Conservation (phyloP, 2,113 vertebrate species). For the Caloenas nicobarica region DNA sequence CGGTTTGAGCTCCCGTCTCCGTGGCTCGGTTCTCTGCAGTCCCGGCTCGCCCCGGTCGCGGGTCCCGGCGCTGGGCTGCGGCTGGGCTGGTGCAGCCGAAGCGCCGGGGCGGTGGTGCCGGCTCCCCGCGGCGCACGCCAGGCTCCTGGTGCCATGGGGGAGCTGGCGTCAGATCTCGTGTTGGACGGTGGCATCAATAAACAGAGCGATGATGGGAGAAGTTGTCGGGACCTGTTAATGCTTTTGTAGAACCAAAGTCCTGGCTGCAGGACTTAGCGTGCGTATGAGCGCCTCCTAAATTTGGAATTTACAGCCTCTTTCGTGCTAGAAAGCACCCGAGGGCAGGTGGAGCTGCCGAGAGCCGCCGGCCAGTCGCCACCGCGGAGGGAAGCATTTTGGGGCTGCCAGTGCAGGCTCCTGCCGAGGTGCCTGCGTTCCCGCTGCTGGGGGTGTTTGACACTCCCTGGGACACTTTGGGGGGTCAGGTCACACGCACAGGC, state of each 20-base stretch:
- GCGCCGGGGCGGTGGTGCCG: background rate
- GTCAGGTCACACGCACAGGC: too few relatives aligned
- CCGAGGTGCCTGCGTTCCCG: background rate
- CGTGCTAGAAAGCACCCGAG: fast-evolving
- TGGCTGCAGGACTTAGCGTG: background rate
- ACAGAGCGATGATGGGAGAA: background rate
- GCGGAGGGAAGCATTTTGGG: fast-evolving
- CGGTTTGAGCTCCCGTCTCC: background rate
- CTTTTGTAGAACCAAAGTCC: background rate
- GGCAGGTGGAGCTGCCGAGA: background rate
- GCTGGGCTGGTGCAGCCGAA: background rate
- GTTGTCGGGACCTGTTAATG: background rate
- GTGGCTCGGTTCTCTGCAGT: fast-evolving
- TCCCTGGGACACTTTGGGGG: background rate
- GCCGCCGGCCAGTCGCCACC: fast-evolving
- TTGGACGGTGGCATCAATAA: conserved; percentile 12
- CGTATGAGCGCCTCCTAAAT: fast-evolving
- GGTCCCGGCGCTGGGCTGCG: background rate
- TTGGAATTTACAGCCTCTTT: background rate
- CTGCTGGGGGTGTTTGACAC: background rate
- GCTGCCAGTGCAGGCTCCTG: background rate
- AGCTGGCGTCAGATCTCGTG: fast-evolving
- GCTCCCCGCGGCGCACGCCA: fast-evolving
- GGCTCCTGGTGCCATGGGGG: background rate
- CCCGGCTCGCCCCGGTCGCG: background rate